Base-by-base conservation (phyloP, 2,888 invertebrate genomes). In the Drosophila lacicola region DNA sequence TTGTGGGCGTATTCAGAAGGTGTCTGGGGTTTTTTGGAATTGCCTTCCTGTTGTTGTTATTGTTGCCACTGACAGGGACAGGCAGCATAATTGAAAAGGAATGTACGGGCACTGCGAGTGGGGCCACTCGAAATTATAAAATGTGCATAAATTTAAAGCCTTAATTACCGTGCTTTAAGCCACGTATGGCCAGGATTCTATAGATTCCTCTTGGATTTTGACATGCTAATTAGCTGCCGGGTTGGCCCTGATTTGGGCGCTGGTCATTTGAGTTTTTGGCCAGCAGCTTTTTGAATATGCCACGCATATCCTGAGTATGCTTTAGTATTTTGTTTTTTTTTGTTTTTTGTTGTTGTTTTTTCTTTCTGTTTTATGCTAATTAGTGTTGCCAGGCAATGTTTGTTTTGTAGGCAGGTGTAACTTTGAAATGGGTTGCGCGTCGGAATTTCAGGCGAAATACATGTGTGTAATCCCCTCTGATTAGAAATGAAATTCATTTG, bases 61-160 rank as follows among this genome's bases (percentile, higher is more conserved):
- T 68, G 61, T 70, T 78, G 67, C 70, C 71, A 47, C 63, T 69
- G 70, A 80, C 84, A 82, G 62, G 67, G 67, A 71, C 78, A 72
- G 80, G 74, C 74, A 82, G 85, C 79, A 71, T 85, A 83, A 83
- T 83, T 83, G 85, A 83, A 83, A 83, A 75, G 82, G 82, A 80
- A 83, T 85, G 85, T 66, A 62, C 45, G 46, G 39, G 55, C 63
- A 41, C 58, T 8, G 74, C 58, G 62, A 39, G 55, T 58, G 50
- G 58, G 67, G n/a, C 45, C 72, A 60, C 19, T 29, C 70, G 36
- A 68, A 61, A 61, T 54, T 70, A 72, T 77, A 80, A 77, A 79
- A 74, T 84, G 70, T 80, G 74, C 82, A 82, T 84, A 80, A 80
- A 80, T 84, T 83, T 69, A 70, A 69, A 66, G 68, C 68, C 69